phyloP scores from a whole-genome alignment of 2,888 invertebrate genomes.

The Boloria euphrosyne region DNA sequence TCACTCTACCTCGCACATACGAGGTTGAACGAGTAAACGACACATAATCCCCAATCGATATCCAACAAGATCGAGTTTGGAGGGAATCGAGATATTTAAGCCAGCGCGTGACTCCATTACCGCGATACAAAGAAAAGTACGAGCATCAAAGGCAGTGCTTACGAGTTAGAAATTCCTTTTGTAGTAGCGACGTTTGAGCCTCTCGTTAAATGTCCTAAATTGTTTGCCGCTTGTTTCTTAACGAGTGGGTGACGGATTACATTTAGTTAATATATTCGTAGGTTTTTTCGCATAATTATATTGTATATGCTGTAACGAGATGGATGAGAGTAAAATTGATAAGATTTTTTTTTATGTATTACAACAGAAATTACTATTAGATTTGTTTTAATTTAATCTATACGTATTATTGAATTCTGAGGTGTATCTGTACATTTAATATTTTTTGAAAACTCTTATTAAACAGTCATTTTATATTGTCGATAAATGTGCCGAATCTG shows the following conservation, averaged over 20 bases:
- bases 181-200: conserved; percentile 40
- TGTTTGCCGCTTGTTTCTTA: conserved; percentile 41
- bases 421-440: too few relatives aligned
- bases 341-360: too few relatives aligned
- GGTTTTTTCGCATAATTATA: neutral
- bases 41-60: conserved; percentile 55
- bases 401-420: too few relatives aligned
- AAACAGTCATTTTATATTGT: too few relatives aligned
- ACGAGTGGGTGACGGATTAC: conserved; percentile 38
- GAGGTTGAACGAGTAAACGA: conserved; percentile 16
- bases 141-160: conserved; percentile 56
- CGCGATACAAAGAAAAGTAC: conserved; percentile 56
- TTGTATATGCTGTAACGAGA: neutral
- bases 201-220: conserved; percentile 46
- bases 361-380: too few relatives aligned
- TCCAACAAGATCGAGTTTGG: conserved; percentile 60
- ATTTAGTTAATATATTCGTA: conserved; percentile 32
- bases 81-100: conserved; percentile 66
- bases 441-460: too few relatives aligned
- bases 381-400: too few relatives aligned
- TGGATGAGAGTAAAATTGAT: too few relatives aligned
- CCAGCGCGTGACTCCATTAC: conserved; percentile 58
- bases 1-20: neutral
- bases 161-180: conserved; percentile 46
- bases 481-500: too few relatives aligned